Percentiles rank a stretch among this genome's conserved stretches.
These are phyloP conservation scores for Colius striatus DNA, from an alignment of 2,113 vertebrate genomes.

Conservation along the genomic window DNA sequence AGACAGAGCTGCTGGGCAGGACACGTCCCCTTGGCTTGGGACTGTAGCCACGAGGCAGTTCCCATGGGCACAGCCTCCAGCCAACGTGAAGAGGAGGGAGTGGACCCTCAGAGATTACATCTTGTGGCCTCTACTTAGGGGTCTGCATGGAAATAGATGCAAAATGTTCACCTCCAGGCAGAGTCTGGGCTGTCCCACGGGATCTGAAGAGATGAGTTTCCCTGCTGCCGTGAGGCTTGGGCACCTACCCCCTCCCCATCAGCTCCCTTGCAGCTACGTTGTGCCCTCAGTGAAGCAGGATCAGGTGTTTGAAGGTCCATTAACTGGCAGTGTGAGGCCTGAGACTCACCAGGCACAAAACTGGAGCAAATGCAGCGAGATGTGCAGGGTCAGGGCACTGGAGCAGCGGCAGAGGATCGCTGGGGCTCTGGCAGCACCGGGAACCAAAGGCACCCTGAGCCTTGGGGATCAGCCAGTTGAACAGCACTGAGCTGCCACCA, in stretches of 20 bases:
- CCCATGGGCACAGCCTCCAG: accelerated
- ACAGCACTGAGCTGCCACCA: background rate
- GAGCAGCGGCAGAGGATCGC: background rate
- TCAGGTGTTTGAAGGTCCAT: background rate
- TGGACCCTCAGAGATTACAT: background rate
- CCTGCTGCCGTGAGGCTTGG: background rate
- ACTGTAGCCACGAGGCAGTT: background rate
- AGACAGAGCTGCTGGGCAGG: background rate
- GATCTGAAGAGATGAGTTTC: background rate
- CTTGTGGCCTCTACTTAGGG: background rate
- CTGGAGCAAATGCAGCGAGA: background rate
- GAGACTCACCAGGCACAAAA: background rate
- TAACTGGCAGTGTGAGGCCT: background rate
- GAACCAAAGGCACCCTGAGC: background rate
- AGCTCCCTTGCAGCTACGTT: background rate
- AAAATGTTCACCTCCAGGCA: background rate
- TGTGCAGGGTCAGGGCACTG: background rate
- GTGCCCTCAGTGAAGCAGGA: background rate
- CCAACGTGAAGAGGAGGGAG: background rate
- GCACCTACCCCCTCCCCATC: background rate
- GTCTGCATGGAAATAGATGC: background rate
- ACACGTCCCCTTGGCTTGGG: background rate
- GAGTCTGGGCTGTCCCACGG: background rate
- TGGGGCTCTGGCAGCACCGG: background rate
- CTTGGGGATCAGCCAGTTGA: background rate